A percentile compares a stretch with the other conserved stretches of the same genome.
Conservation (phyloP, 1,140 invertebrate species). For the Danaus plexippus region DNA sequence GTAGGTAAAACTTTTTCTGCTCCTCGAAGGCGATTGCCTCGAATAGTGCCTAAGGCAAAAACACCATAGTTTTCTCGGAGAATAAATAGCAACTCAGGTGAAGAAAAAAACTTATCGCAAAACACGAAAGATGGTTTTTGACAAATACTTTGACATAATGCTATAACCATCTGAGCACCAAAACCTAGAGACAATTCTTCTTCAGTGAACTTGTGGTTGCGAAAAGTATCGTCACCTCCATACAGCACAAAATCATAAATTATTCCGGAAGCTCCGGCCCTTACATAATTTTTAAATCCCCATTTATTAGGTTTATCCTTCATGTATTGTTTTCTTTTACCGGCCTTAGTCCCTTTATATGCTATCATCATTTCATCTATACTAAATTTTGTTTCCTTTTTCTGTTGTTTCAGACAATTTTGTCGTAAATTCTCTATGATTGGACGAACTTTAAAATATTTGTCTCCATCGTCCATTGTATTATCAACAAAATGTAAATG, state of each 20-base stretch:
- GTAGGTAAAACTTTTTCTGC: constrained; percentile 14
- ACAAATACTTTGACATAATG: constrained; percentile 5
- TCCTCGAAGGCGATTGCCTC: neutral
- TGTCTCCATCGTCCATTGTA: constrained; percentile 12
- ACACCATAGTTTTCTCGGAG: no score
- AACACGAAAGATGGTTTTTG: neutral
- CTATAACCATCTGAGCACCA: constrained; percentile 20
- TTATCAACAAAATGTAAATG: constrained; percentile 12
- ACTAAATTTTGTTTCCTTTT: constrained; percentile 14
- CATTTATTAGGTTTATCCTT: constrained; percentile 2
- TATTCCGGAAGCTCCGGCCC: constrained; percentile 26
- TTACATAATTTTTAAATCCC: constrained; percentile 22
- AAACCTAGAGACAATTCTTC: constrained; percentile 23
- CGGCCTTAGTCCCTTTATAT: constrained; percentile 19
- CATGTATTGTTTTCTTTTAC: constrained; percentile 29
- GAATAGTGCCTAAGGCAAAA: no score
- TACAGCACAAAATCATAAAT: constrained; percentile 8
- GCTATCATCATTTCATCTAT: constrained; percentile 16
- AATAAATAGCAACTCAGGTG: neutral
- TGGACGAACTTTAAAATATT: constrained; percentile 14
- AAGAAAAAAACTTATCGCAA: constrained; percentile 24
- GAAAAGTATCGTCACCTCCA: constrained; percentile 26
- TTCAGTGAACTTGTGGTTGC: constrained; percentile 11
- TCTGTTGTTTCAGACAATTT: constrained; percentile 2
- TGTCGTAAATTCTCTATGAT: constrained; percentile 1